Evolutionary conservation across 2,113 vertebrate genomes (phyloP), one percentile per base, ranked within the genome.

Genomic region (Calyptomena viridis): DNA sequence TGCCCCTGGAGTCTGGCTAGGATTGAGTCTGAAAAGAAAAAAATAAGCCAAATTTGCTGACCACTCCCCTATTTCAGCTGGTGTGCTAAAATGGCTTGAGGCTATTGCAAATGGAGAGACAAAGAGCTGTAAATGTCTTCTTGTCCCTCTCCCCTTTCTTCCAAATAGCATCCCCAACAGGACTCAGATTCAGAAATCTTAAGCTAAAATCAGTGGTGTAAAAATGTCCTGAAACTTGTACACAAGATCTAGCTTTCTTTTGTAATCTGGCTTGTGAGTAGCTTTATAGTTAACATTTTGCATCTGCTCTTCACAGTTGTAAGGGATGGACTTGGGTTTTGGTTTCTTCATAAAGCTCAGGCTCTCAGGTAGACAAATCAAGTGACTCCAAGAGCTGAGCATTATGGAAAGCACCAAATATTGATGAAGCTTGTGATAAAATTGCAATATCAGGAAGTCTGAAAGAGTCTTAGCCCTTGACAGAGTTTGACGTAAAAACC

Each of bases 401-500:
- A n/a, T 60, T 78, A 72, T 47, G 63, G 21, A 77, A 96, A 90
- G 17, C 1, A 10, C 15, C 20, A 93, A 75, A 27, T 79, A 44
- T 49, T 27, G 56, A 14, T 21, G 40, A 80, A 76, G 17, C 39
- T 77, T 64, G 50, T 17, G 46, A 67, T 59, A 80, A 81, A 90
- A 84, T 31, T 55, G 11, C 35, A 81, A 37, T 39, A 72, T 35
- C 39, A 52, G 39, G 47, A 82, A 84, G 30, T 72, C 42, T 93
- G 55, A 49, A 22, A 73, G 64, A 89, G 4, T n/a, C 63, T 93
- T 59, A 64, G 27, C 15, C 22, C 16, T 53, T 74, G 50, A 68
- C n/a, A 60, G 53, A 78, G 12, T 62, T 77, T 68, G 52, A 91
- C 90, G 75, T 92, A 77, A 93, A 97, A 96, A 95, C 30, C 31